A percentile compares a stretch with the other conserved stretches of the same genome.
Evolutionary conservation across 1,140 invertebrate species (phyloP).

Genomic region (Drosophila obscura): DNA sequence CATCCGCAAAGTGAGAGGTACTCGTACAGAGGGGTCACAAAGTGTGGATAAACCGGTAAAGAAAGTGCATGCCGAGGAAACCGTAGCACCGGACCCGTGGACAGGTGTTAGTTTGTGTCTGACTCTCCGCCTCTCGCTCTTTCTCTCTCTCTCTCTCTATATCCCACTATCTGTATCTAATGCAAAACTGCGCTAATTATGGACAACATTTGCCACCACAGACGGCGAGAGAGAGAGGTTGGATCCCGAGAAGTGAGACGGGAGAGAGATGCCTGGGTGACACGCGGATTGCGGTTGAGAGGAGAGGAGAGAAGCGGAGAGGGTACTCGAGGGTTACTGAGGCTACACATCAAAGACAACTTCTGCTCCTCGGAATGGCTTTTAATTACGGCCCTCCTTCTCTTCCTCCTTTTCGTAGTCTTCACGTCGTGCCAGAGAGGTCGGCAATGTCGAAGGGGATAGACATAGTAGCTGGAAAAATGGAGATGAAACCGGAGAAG

Average conservation of each 20-base stretch:
- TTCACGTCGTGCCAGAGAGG: constrained; percentile 36
- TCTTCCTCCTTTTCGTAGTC: background rate
- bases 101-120: constrained; percentile 55
- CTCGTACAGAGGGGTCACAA: background rate
- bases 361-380: constrained; percentile 56
- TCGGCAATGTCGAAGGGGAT: constrained; percentile 36
- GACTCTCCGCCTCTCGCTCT: background rate
- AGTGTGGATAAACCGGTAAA: constrained; percentile 31
- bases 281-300: background rate
- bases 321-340: constrained; percentile 9
- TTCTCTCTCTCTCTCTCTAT: constrained; percentile 1
- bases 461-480: constrained; percentile 26
- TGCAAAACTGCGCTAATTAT: constrained; percentile 76
- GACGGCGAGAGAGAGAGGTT: constrained; percentile 29
- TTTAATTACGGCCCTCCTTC: constrained; percentile 62
- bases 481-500: constrained; percentile 4
- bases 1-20: constrained; percentile 14
- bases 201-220: constrained; percentile 58
- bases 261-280: background rate
- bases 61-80: constrained; percentile 29
- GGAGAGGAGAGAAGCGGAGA: constrained; percentile 1
- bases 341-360: constrained; percentile 63
- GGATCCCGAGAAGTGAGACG: constrained; percentile 5
- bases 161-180: constrained; percentile 10
- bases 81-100: constrained; percentile 20